Conservation (phyloP, 2,888 invertebrate species). For the Stratiomys singularior region DNA sequence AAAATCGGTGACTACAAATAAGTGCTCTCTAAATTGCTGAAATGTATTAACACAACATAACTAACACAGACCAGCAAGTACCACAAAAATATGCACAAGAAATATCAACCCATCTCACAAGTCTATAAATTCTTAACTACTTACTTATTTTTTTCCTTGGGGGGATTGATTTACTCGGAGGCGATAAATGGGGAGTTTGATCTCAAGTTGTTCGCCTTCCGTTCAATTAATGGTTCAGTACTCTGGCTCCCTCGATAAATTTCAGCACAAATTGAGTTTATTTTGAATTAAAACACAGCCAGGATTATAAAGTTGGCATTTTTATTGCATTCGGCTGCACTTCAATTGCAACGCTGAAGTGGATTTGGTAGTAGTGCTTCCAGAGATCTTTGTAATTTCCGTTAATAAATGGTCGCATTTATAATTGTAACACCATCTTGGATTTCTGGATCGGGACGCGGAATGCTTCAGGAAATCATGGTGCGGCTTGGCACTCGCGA, state of each 20-base stretch:
- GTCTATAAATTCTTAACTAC: neutral
- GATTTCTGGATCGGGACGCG: neutral
- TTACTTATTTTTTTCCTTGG: neutral
- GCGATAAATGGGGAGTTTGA: slow-evolving; percentile 1
- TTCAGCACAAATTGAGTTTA: slow-evolving; percentile 19
- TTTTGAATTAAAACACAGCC: neutral
- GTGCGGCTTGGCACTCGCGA: too few relatives aligned
- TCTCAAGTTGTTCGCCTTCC: slow-evolving; percentile 26
- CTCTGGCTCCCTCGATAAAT: slow-evolving; percentile 16
- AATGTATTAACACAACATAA: neutral
- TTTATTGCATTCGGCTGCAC: slow-evolving; percentile 27
- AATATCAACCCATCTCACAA: neutral
- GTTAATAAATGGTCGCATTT: neutral
- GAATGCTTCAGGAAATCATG: too few relatives aligned
- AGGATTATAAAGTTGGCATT: slow-evolving; percentile 4
- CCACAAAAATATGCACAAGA: neutral
- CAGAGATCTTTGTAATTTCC: neutral
- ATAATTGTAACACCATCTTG: neutral
- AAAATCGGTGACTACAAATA: neutral
- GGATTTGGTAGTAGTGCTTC: neutral
- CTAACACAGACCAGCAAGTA: too few relatives aligned
- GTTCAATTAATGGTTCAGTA: slow-evolving; percentile 16
- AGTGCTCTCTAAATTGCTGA: neutral
- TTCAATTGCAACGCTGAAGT: slow-evolving; percentile 18
- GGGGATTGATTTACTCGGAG: neutral